A percentile compares a stretch with the other conserved stretches of the same genome.
Conservation (phyloP, 2,888 invertebrate genomes). For the Nudaria mundana region DNA sequence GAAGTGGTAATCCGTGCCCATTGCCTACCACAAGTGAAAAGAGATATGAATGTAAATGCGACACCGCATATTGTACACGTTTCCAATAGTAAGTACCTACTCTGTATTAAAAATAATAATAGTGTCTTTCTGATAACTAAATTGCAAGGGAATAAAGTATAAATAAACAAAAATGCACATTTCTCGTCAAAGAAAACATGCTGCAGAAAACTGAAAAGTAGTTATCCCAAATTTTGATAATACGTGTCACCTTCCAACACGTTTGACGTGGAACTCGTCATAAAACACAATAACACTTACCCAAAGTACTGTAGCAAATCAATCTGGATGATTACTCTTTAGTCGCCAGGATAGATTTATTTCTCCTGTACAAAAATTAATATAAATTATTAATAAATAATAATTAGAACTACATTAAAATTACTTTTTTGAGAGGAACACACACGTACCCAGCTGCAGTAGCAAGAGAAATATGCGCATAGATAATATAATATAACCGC, state of each 20-base stretch:
- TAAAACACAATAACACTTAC: constrained; percentile 63
- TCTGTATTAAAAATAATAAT: too few relatives aligned
- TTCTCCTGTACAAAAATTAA: constrained; percentile 60
- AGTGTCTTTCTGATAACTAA: neutral
- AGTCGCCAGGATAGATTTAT: constrained; percentile 71
- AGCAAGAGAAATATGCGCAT: constrained; percentile 67
- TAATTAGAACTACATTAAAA: constrained; percentile 41
- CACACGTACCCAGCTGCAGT: constrained; percentile 73
- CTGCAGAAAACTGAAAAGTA: constrained; percentile 27
- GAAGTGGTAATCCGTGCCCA: too few relatives aligned
- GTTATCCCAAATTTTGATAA: constrained; percentile 67
- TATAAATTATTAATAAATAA: constrained; percentile 39
- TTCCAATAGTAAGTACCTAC: too few relatives aligned
- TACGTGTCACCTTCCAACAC: constrained; percentile 81
- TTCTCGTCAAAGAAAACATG: neutral
- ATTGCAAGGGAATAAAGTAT: neutral
- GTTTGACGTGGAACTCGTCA: constrained; percentile 78
- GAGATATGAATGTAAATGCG: too few relatives aligned
- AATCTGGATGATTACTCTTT: constrained; percentile 65
- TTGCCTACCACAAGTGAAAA: too few relatives aligned
- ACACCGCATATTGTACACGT: too few relatives aligned
- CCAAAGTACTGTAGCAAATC: constrained; percentile 77
- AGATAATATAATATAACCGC: constrained; percentile 19
- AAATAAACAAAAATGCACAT: neutral
- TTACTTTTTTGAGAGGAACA: constrained; percentile 34